Evolutionary conservation across 2,888 invertebrate species (phyloP).

Genomic region (Lucinisca nassula): DNA sequence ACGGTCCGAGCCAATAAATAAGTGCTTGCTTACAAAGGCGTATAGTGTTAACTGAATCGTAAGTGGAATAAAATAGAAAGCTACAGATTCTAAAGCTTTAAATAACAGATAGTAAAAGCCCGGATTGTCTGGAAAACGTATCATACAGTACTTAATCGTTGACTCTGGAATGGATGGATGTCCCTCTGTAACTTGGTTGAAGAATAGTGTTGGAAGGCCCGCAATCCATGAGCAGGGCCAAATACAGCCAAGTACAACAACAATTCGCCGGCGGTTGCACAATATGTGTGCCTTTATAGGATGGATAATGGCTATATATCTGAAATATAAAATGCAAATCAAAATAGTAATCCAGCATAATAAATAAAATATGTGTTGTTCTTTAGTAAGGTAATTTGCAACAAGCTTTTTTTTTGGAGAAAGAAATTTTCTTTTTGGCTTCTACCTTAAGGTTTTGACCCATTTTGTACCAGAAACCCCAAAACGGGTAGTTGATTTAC

Average conservation of each 20-base stretch:
- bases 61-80: slow-evolving; percentile 87
- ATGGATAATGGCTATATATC: slow-evolving; percentile 88
- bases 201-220: slow-evolving; percentile 86
- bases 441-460: no score
- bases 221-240: slow-evolving; percentile 86
- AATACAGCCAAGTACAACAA: slow-evolving; percentile 84
- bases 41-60: slow-evolving; percentile 86
- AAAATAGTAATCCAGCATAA: no score
- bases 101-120: slow-evolving; percentile 78
- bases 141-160: slow-evolving; percentile 83
- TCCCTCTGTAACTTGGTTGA: slow-evolving; percentile 80
- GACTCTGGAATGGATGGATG: slow-evolving; percentile 72
- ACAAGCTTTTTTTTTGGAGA: no score
- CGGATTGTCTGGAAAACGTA: slow-evolving; percentile 80
- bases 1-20: slow-evolving; percentile 84
- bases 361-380: no score
- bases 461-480: no score
- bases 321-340: slow-evolving; percentile 71
- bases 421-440: no score
- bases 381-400: no score
- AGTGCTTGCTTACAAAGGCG: slow-evolving; percentile 84
- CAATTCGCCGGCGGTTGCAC: slow-evolving; percentile 86
- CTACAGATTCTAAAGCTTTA: slow-evolving; percentile 85
- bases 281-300: slow-evolving; percentile 88
- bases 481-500: no score